Evolutionary conservation across 1,140 invertebrate genomes (phyloP).

Genomic region (Eufriesea mexicana): DNA sequence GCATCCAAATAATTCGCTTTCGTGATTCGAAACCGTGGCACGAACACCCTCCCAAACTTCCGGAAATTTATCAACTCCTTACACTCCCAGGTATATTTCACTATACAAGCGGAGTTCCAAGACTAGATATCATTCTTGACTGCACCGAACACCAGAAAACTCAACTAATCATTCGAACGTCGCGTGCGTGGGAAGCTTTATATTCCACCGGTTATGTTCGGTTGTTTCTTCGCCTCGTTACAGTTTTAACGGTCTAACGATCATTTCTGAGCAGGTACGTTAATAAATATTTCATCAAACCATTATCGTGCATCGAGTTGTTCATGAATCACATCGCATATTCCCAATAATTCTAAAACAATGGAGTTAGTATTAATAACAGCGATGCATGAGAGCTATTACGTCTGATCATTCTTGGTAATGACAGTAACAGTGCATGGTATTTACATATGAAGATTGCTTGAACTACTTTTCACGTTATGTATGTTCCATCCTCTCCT

Average conservation of each 20-base stretch:
- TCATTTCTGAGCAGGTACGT: background rate
- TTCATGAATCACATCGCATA: background rate
- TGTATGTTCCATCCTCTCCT: too few relatives aligned
- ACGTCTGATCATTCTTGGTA: background rate
- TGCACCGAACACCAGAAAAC: background rate
- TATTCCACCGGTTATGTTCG: background rate
- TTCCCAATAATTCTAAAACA: too few relatives aligned
- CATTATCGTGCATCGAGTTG: background rate
- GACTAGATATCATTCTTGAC: constrained; percentile 20
- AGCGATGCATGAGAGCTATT: background rate
- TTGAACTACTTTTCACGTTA: too few relatives aligned
- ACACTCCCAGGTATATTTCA: background rate
- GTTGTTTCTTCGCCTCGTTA: background rate
- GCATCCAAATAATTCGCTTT: constrained; percentile 13
- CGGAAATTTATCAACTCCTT: constrained; percentile 26
- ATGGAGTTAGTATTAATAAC: too few relatives aligned
- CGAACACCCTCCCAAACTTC: background rate
- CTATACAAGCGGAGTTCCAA: background rate
- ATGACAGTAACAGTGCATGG: background rate
- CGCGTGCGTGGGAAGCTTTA: background rate
- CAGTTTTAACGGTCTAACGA: too few relatives aligned
- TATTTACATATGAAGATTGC: background rate
- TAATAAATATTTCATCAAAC: background rate
- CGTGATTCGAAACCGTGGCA: constrained; percentile 9
- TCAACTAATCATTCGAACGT: constrained; percentile 6